Base-by-base conservation (phyloP, 2,113 vertebrate genomes). In the Coreoperca whiteheadi region DNA sequence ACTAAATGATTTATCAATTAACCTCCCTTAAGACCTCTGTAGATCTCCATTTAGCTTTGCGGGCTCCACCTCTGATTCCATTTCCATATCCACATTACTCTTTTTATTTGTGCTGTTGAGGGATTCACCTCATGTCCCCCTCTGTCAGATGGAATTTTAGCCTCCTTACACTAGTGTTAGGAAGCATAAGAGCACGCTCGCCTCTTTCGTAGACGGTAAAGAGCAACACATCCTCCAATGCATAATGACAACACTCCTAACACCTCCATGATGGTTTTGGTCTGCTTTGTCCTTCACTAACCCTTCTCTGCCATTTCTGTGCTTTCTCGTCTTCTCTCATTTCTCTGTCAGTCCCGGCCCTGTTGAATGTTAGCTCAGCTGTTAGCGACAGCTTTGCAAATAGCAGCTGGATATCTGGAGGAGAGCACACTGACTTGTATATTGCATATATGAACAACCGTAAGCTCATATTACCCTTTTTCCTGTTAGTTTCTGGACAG, bases 401-500 rank as follows among this genome's bases (percentile, higher is more conserved):
- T 89, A 94, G 95, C 92, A 95, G 93, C 92, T 93, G 95, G 94
- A 91, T 93, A 71, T 85, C 86, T 28, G 90, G 82, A 82, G 91
- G 83, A 79, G 89, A 87, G 78, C 88, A 89, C 59, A 81, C 88
- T 65, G 81, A 93, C 83, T 92, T 94, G 87, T 93, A 92, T 81
- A 88, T 94, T 85, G 92, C 94, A 54, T 92, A 93, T 81, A 92
- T 67, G 91, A 94, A 94, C 79, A 94, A 92, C 80, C 84, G 89
- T 94, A 93, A 94, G 94, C 91, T 69, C 66, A 67, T 61, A 60
- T 86, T 54, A 46, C 48, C 59, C 6, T 77, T 20, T 84, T 87
- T 59, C 28, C 53, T 77, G 53, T 83, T 57, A 14, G 60, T 82
- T 63, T 68, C 23, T 87, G 57, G 32, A 53, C 0, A 8, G 4